Evolutionary conservation across 2,113 vertebrate genomes (phyloP).

Genomic region (Anhinga rufa): DNA sequence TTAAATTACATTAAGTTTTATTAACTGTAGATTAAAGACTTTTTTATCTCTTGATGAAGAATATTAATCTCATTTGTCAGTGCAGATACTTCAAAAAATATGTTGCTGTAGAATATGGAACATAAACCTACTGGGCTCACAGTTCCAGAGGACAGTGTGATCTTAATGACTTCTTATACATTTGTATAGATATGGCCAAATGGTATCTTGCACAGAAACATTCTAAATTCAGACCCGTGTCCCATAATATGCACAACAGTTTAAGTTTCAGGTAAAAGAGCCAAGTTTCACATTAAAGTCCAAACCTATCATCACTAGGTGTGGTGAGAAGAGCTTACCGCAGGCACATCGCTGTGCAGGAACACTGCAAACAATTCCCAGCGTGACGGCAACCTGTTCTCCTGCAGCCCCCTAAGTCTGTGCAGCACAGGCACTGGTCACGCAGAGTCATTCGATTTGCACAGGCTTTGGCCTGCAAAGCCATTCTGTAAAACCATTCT

Average conservation of each 20-base stretch:
- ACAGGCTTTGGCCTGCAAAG: background rate
- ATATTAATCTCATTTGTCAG: background rate
- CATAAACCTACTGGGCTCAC: background rate
- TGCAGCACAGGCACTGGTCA: background rate
- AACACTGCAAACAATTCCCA: background rate
- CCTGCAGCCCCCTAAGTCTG: background rate
- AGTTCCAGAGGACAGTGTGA: background rate
- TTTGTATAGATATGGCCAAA: background rate
- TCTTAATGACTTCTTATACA: background rate
- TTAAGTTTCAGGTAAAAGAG: conserved; percentile 31
- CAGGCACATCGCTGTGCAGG: background rate
- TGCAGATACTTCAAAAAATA: background rate
- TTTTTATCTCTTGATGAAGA: background rate
- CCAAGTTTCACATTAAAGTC: conserved; percentile 1
- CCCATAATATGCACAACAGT: background rate
- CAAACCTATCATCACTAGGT: background rate
- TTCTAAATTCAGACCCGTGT: background rate
- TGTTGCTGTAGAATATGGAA: background rate
- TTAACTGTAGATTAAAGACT: background rate
- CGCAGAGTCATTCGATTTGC: accelerated
- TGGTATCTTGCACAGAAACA: background rate
- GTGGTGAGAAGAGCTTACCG: background rate
- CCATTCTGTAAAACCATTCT: background rate
- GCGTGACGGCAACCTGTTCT: background rate
- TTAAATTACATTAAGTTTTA: background rate